phyloP scores from a whole-genome alignment of 2,888 invertebrate species.

The Galerucella calmariensis region DNA sequence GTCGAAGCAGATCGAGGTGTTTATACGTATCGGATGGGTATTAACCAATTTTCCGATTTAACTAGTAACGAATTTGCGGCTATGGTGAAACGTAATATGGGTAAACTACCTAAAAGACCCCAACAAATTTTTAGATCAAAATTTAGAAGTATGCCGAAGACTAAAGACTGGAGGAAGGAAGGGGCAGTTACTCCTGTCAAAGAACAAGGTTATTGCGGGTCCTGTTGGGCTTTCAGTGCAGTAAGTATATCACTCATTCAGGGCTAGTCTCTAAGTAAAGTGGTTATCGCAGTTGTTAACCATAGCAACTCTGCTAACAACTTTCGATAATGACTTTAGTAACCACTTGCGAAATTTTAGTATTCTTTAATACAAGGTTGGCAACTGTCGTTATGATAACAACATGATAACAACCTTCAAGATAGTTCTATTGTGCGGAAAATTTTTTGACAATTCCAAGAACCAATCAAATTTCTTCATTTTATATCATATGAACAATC shows the following conservation, averaged over 20 bases:
- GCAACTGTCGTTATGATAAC: too few relatives aligned
- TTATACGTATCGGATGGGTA: not conserved
- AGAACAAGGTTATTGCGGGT: constrained; percentile 71
- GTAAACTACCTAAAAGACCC: not conserved
- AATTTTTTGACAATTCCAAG: too few relatives aligned
- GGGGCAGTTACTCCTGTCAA: constrained; percentile 69
- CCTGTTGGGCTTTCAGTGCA: constrained; percentile 75
- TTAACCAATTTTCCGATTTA: constrained; percentile 13
- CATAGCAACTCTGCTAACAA: too few relatives aligned
- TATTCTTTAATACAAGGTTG: too few relatives aligned
- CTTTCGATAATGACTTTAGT: too few relatives aligned
- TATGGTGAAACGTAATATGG: not conserved
- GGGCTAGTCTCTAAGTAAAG: too few relatives aligned
- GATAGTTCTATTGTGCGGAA: too few relatives aligned
- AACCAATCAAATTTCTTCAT: too few relatives aligned
- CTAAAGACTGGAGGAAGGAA: constrained; percentile 67
- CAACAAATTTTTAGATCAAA: not conserved
- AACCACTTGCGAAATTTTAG: too few relatives aligned
- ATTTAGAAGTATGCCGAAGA: not conserved
- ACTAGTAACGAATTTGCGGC: constrained; percentile 1
- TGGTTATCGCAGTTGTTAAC: too few relatives aligned
- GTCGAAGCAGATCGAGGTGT: not conserved
- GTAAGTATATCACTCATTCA: constrained; percentile 57
- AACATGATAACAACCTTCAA: too few relatives aligned
- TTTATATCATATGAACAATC: too few relatives aligned